phyloP scores from a whole-genome alignment of 2,113 vertebrate species.

The Macrotis lagotis region DNA sequence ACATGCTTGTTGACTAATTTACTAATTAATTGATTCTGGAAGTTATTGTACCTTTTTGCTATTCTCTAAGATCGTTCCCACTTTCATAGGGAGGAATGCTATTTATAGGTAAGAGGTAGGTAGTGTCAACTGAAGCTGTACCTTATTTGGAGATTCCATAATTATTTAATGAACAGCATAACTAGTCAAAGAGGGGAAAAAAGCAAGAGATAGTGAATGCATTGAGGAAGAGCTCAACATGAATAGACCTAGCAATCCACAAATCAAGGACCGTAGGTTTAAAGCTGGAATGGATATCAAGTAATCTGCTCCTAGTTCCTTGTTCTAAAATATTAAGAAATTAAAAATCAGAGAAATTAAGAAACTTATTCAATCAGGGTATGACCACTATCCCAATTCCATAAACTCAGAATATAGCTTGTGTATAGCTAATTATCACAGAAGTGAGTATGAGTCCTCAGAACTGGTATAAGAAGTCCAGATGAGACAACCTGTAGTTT shows the following conservation, averaged over 20 bases:
- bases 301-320: background rate
- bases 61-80: too few relatives aligned
- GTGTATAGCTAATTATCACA: background rate
- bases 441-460: background rate
- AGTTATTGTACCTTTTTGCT: too few relatives aligned
- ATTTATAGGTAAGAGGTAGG: too few relatives aligned
- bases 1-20: too few relatives aligned
- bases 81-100: too few relatives aligned
- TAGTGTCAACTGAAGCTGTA: too few relatives aligned
- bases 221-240: too few relatives aligned
- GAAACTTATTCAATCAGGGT: background rate
- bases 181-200: too few relatives aligned
- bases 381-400: background rate
- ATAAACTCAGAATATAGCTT: background rate
- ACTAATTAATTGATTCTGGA: too few relatives aligned
- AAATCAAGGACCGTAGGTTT: background rate
- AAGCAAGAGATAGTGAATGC: too few relatives aligned
- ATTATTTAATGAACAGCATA: too few relatives aligned
- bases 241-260: background rate
- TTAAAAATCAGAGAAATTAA: background rate
- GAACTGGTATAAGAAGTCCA: background rate
- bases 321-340: slow-evolving; percentile 31
- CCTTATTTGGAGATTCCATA: too few relatives aligned
- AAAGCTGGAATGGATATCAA: background rate
- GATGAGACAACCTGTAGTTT: background rate